Evolutionary conservation across 2,797 vertebrate genomes (phyloP).

Genomic region (Lacerta bilineata): DNA sequence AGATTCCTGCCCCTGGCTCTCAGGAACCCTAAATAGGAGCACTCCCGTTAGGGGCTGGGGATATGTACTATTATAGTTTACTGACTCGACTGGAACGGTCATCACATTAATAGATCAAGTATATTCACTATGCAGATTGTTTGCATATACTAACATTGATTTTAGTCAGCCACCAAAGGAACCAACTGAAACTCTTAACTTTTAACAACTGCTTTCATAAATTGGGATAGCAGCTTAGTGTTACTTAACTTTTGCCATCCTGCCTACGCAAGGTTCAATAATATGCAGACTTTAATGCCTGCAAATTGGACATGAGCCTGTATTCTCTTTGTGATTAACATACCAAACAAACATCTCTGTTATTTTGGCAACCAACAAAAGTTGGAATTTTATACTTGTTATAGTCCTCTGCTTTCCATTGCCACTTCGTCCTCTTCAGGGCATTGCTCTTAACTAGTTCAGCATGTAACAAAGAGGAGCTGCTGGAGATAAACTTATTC

Average conservation of each 20-base stretch:
- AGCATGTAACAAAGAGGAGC: background rate
- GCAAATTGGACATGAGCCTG: background rate
- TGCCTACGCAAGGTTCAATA: background rate
- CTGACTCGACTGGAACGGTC: background rate
- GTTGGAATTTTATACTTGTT: background rate
- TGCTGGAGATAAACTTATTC: no score
- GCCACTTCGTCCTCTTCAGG: background rate
- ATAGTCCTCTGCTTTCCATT: background rate
- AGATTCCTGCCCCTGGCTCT: background rate
- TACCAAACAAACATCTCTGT: background rate
- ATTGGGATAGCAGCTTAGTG: background rate
- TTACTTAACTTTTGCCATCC: background rate
- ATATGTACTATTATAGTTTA: background rate
- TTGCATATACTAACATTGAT: background rate
- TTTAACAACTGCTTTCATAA: background rate
- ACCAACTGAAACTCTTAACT: background rate
- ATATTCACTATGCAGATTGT: background rate
- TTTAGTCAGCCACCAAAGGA: background rate
- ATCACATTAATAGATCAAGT: background rate
- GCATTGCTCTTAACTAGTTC: background rate
- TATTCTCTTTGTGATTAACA: conserved; percentile 6
- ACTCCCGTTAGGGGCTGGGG: background rate
- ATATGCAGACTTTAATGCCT: background rate
- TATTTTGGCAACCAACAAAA: background rate
- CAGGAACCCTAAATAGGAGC: background rate